Conservation (phyloP, 2,888 invertebrate genomes). For the Ethmia dodecea region DNA sequence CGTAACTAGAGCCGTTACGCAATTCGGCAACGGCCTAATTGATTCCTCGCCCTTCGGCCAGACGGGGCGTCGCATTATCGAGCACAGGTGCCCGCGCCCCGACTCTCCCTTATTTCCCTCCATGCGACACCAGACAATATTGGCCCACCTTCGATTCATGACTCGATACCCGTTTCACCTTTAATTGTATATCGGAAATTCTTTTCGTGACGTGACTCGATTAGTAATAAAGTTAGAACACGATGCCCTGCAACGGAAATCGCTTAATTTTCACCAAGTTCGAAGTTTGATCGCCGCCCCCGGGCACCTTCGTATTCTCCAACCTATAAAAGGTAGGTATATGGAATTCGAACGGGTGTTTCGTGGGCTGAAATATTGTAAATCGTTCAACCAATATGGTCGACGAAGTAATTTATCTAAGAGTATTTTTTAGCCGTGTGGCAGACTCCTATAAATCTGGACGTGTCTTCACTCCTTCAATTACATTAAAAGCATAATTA, state of each 20-base stretch:
- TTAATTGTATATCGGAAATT: conserved; percentile 69
- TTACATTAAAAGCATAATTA: conserved; percentile 76
- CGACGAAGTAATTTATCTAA: conserved; percentile 68
- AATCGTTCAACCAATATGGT: conserved; percentile 64
- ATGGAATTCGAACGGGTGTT: conserved; percentile 61
- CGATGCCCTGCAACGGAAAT: conserved; percentile 52
- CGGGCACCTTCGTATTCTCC: conserved; percentile 28
- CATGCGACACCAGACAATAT: conserved; percentile 58
- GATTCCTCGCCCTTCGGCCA: conserved; percentile 72
- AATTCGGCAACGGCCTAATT: conserved; percentile 73
- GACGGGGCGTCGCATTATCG: conserved; percentile 73
- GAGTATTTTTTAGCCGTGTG: conserved; percentile 65
- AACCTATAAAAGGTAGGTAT: conserved; percentile 49
- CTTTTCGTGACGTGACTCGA: conserved; percentile 62
- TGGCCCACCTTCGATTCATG: conserved; percentile 48
- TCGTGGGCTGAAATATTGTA: conserved; percentile 61
- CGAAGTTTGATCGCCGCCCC: conserved; percentile 38
- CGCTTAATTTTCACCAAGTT: conserved; percentile 58
- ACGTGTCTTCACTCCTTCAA: conserved; percentile 69
- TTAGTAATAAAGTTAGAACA: conserved; percentile 58
- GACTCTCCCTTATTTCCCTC: conserved; percentile 59
- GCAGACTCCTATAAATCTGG: conserved; percentile 46
- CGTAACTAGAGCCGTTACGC: conserved; percentile 73
- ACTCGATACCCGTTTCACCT: conserved; percentile 53
- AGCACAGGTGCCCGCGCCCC: conserved; percentile 70